phyloP scores from a whole-genome alignment of 2,797 vertebrate genomes.

The Peromyscus nudipes region DNA sequence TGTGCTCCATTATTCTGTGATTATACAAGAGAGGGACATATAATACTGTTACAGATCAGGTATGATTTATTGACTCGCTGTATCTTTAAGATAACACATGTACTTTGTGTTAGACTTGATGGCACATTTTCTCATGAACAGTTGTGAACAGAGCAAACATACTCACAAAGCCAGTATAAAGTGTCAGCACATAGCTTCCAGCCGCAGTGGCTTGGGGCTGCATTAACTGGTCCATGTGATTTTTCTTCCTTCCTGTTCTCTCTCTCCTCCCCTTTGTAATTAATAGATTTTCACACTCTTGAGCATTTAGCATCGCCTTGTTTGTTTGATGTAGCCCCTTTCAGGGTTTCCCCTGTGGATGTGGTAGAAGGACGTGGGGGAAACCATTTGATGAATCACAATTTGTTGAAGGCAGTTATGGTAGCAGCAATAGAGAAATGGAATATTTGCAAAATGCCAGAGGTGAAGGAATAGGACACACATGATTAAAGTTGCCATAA shows the following conservation, averaged over 20 bases:
- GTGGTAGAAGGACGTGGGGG: constrained; percentile 61
- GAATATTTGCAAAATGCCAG: constrained; percentile 89
- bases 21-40: constrained; percentile 74
- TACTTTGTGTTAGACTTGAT: constrained; percentile 81
- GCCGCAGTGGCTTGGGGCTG: constrained; percentile 83
- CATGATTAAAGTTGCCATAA: constrained; percentile 89
- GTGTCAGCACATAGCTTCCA: constrained; percentile 84
- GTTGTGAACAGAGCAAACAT: constrained; percentile 84
- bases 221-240: constrained; percentile 83
- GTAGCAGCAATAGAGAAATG: constrained; percentile 84
- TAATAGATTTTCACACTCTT: constrained; percentile 83
- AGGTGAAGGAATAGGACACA: constrained; percentile 89
- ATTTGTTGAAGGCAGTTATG: constrained; percentile 87
- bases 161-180: constrained; percentile 82
- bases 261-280: constrained; percentile 80
- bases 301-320: constrained; percentile 85
- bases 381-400: constrained; percentile 85
- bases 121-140: constrained; percentile 75
- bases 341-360: constrained; percentile 78
- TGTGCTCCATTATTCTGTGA: constrained; percentile 72
- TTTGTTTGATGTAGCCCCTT: constrained; percentile 83
- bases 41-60: constrained; percentile 61
- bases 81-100: constrained; percentile 85
- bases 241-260: constrained; percentile 80
- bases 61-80: constrained; percentile 82